Percentiles rank a stretch among this genome's conserved stretches.
Evolutionary conservation across 1,140 invertebrate species (phyloP).

Genomic region (Portunus trituberculatus): DNA sequence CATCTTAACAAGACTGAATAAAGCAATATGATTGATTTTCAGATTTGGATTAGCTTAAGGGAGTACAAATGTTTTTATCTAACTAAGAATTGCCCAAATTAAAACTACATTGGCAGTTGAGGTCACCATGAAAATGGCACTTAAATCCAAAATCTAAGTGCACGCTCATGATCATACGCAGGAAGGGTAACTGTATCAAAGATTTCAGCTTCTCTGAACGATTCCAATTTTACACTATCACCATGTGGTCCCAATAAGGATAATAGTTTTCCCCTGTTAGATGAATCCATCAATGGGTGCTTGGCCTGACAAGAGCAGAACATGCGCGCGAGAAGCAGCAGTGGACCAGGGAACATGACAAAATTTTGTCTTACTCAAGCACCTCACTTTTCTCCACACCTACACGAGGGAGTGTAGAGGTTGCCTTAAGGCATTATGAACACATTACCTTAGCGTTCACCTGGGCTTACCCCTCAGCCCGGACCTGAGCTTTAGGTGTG

Average conservation of each 20-base stretch:
- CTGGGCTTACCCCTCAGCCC: slow-evolving; percentile 75
- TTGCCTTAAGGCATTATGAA: slow-evolving; percentile 76
- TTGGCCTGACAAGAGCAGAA: slow-evolving; percentile 76
- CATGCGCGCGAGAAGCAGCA: slow-evolving; percentile 75
- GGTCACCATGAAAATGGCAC: slow-evolving; percentile 78
- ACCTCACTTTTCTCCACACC: slow-evolving; percentile 76
- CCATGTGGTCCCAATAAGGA: slow-evolving; percentile 78
- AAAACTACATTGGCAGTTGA: slow-evolving; percentile 78
- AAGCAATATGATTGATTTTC: slow-evolving; percentile 76
- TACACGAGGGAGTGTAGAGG: slow-evolving; percentile 74
- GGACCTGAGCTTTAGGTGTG: slow-evolving; percentile 73
- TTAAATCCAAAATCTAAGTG: slow-evolving; percentile 77
- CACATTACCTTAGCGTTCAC: slow-evolving; percentile 76
- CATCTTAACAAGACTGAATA: slow-evolving; percentile 74
- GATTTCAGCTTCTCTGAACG: slow-evolving; percentile 75
- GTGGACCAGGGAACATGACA: slow-evolving; percentile 75
- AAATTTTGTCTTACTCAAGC: slow-evolving; percentile 77
- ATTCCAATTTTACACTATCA: slow-evolving; percentile 77
- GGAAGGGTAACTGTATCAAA: slow-evolving; percentile 78
- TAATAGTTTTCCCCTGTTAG: slow-evolving; percentile 76
- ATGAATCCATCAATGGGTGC: slow-evolving; percentile 75
- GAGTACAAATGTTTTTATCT: slow-evolving; percentile 77
- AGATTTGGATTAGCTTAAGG: slow-evolving; percentile 73
- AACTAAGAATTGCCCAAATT: slow-evolving; percentile 78
- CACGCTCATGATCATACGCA: slow-evolving; percentile 77